phyloP scores from a whole-genome alignment of 2,113 vertebrate genomes.

The Gavialis gangeticus region DNA sequence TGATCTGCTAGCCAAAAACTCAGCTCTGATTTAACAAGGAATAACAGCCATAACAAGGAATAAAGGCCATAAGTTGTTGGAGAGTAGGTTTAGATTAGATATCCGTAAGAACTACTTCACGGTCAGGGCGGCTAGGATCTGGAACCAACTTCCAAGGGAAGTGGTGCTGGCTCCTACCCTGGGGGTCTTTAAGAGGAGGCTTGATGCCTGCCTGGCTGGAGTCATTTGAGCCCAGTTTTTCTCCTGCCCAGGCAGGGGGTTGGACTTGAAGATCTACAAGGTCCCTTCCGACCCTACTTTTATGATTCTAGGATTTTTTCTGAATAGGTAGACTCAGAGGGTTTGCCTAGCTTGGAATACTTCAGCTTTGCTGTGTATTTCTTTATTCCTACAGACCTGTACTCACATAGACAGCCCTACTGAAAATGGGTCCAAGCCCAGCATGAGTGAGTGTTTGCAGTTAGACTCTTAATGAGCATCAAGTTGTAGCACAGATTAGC shows the following conservation, averaged over 20 bases:
- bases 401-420: background rate
- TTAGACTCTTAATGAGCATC: slow-evolving; percentile 6
- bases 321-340: background rate
- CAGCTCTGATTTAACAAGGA: background rate
- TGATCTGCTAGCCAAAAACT: background rate
- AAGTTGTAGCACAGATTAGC: background rate
- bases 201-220: too few species aligned
- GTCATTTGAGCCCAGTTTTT: too few species aligned
- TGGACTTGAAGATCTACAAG: too few species aligned
- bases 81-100: background rate
- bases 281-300: too few species aligned
- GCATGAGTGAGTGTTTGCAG: background rate
- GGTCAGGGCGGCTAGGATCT: too few species aligned
- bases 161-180: too few species aligned
- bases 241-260: too few species aligned
- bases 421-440: background rate
- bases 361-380: background rate
- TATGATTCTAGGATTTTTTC: too few species aligned
- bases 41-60: slow-evolving; percentile 8
- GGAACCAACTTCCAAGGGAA: too few species aligned
- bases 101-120: background rate
- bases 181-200: too few species aligned
- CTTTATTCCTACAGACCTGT: background rate
- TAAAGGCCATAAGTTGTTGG: slow-evolving; percentile 30
- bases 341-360: background rate